Base-by-base conservation (phyloP, 2,113 vertebrate genomes). In the Nicator chloris region DNA sequence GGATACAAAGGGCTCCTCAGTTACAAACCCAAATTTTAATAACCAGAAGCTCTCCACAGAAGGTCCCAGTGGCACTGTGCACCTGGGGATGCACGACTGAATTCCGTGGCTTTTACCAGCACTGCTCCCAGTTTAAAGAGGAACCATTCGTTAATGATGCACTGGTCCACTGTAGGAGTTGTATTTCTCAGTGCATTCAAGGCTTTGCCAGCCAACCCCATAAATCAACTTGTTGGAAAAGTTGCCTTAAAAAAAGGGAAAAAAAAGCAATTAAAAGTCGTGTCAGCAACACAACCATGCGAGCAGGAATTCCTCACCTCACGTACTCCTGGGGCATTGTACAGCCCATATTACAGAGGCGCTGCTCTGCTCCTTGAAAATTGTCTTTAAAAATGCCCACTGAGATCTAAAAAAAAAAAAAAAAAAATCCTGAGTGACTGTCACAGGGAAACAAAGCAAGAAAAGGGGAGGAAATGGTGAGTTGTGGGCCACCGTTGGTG, bases 381-480 rank as follows among this genome's bases (percentile, higher is more conserved):
- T 9, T 31, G 17, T 44, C 28, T 88, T 85, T 75, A 51, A 82
- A 86, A 94, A 69, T 13, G 16, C 42, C 23, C 72, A 39, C 1
- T 6, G 18, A 85, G 76, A 77, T 80, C 37, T n/a, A n/a, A n/a
- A 11, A 27, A 39, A 51, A 26, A 56, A 54, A 53, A 15, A 21
- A 59, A 42, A n/a, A 44, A 20, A 69, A 47, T 59, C 61, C 59
- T 1, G 4, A 93, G 42, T 21, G 60, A 91, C 91, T 92, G 91
- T 88, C 91, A 89, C 0, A 0, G 70, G 60, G 79, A 73, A 95
- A 96, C 95, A 97, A 97, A 96, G 79, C 63, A 47, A 95, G 65
- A 90, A 90, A 91, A 96, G 71, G 59, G 56, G 78, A 95, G 83
- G 88, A 96, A 97, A 71, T 18, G n/a, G 73, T 1, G 2, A 87